Evolutionary conservation across 37 sponge, comb jelly and placozoan species (phyloP).

Genomic region (Hexactinellida sp.): DNA sequence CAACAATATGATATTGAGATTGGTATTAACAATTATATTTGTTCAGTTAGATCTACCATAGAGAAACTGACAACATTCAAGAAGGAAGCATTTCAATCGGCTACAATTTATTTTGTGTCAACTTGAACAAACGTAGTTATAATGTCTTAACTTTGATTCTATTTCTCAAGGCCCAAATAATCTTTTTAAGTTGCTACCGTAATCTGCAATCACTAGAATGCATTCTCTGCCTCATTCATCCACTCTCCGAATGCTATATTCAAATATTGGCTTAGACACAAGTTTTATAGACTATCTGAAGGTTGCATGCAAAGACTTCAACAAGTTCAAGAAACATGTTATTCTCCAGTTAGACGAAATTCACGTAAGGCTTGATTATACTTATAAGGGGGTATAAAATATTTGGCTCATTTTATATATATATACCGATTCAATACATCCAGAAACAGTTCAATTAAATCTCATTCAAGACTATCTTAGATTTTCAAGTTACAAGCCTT

Average conservation of each 20-base stretch:
- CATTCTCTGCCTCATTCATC: constrained; percentile 1
- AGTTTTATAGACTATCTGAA: neutral
- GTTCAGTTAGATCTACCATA: neutral
- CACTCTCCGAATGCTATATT: neutral
- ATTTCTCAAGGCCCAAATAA: neutral
- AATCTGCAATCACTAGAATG: neutral
- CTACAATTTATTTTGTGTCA: neutral
- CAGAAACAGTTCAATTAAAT: neutral
- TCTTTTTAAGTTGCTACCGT: neutral
- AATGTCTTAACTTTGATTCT: neutral
- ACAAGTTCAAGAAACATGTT: neutral
- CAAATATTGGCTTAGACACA: constrained; percentile 15
- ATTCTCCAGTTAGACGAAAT: neutral
- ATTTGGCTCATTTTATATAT: neutral
- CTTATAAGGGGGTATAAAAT: constrained; percentile 4
- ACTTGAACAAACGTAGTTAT: neutral
- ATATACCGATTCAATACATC: neutral
- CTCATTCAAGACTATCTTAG: neutral
- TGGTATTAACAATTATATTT: neutral
- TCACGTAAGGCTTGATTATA: neutral
- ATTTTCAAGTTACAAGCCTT: neutral
- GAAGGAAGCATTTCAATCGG: neutral
- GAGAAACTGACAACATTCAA: neutral
- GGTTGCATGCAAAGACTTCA: neutral
- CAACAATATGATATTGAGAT: neutral